Conservation (phyloP, 2,888 invertebrate species). For the Drosophila putrida region DNA sequence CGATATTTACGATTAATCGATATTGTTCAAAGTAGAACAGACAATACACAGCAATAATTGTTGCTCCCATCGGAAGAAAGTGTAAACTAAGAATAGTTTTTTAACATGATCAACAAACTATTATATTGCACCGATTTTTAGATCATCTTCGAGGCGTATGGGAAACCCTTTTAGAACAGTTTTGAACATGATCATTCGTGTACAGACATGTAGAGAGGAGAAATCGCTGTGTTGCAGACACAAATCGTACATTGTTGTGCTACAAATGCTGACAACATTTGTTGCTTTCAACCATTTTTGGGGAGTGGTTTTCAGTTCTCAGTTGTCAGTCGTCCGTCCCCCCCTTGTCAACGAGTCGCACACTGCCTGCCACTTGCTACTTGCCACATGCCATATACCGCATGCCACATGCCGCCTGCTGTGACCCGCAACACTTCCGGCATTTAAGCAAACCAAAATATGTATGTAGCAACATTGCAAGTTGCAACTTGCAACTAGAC, state of each 20-base stretch:
- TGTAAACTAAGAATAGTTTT: no score
- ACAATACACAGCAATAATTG: no score
- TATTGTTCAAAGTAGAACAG: no score
- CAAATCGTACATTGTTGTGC: conserved; percentile 17
- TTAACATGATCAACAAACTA: no score
- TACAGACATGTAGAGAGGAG: background rate
- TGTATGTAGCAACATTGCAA: conserved; percentile 55
- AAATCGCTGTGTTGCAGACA: conserved; percentile 21
- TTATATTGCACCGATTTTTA: no score
- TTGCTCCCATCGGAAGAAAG: no score
- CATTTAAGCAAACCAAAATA: conserved; percentile 81
- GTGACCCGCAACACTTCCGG: conserved; percentile 74
- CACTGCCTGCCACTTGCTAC: background rate
- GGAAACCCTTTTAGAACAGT: no score
- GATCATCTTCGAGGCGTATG: no score
- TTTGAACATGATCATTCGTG: conserved; percentile 4
- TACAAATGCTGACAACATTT: conserved; percentile 65
- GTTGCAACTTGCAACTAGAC: conserved; percentile 23
- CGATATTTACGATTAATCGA: no score
- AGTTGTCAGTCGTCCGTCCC: conserved; percentile 28
- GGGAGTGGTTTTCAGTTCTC: conserved; percentile 5
- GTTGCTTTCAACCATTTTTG: conserved; percentile 43
- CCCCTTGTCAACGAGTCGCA: conserved; percentile 6
- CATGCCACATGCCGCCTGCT: conserved; percentile 25
- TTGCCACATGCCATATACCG: conserved; percentile 14